phyloP scores from a whole-genome alignment of 2,797 vertebrate genomes.

The Pipistrellus pipistrellus region DNA sequence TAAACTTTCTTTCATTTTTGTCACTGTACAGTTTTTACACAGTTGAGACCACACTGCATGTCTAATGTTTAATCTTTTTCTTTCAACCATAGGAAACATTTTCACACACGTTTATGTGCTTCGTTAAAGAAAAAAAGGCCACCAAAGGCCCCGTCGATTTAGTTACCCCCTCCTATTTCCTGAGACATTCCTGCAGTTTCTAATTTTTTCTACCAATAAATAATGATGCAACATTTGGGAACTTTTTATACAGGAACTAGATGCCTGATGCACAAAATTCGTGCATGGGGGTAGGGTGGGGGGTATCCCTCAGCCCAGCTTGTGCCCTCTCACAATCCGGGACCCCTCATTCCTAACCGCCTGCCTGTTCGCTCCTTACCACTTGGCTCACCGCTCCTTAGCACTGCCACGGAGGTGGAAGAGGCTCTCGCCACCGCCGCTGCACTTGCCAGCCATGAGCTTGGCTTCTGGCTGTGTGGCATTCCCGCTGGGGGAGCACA shows the following conservation, averaged over 20 bases:
- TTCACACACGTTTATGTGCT: not conserved
- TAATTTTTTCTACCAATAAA: not conserved
- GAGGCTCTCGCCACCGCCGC: no score
- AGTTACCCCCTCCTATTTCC: not conserved
- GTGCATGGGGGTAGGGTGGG: no score
- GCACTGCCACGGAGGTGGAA: no score
- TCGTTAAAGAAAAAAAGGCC: not conserved
- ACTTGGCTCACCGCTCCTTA: no score
- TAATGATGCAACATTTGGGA: slow-evolving; percentile 84
- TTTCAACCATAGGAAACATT: not conserved
- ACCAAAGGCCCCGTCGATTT: not conserved
- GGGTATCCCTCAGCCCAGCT: no score
- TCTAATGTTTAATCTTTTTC: not conserved
- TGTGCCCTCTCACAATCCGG: no score
- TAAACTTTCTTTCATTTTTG: slow-evolving; percentile 7
- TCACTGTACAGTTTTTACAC: not conserved
- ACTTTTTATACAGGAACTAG: slow-evolving; percentile 91
- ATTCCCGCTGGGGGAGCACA: no score
- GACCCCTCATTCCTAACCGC: no score
- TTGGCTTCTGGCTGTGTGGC: no score
- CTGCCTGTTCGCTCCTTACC: no score
- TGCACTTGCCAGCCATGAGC: no score
- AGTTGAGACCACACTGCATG: not conserved
- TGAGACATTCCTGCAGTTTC: not conserved
- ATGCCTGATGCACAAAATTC: no score